These are phyloP conservation scores for Pygocentrus nattereri DNA, from an alignment of 2,797 vertebrate genomes.

Conservation along the genomic window DNA sequence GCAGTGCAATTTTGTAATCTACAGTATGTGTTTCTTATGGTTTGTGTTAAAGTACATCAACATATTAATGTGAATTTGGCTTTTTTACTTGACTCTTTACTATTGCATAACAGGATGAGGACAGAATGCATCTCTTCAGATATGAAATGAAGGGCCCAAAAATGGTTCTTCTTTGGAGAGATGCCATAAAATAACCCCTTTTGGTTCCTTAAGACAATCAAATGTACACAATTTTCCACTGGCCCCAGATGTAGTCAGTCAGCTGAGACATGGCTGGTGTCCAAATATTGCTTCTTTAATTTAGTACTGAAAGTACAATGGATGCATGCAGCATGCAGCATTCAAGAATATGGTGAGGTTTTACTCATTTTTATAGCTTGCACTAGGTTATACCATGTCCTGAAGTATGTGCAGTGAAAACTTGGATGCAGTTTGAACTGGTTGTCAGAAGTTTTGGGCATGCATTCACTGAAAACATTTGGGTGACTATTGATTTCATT, in stretches of 20 bases:
- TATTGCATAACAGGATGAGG: no score
- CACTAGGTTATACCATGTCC: background rate
- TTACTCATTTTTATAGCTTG: background rate
- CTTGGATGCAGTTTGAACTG: background rate
- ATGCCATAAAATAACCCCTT: background rate
- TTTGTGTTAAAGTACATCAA: background rate
- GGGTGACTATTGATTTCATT: background rate
- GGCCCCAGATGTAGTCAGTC: no score
- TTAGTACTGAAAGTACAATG: background rate
- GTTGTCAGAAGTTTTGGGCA: background rate
- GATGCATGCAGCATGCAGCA: background rate
- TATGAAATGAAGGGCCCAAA: background rate
- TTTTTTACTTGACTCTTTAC: no score
- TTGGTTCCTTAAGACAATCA: background rate
- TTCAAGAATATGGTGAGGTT: background rate
- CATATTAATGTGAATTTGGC: background rate
- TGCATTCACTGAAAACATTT: background rate
- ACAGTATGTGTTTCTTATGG: slow-evolving; percentile 25
- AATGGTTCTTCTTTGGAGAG: background rate
- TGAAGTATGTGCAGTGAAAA: background rate
- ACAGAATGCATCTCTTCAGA: background rate
- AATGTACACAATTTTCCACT: background rate
- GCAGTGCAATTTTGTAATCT: slow-evolving; percentile 36
- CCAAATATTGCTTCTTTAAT: background rate
- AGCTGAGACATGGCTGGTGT: background rate